Evolutionary conservation across 2,113 vertebrate genomes (phyloP).

Genomic region (Forbesichthys papilliferus): DNA sequence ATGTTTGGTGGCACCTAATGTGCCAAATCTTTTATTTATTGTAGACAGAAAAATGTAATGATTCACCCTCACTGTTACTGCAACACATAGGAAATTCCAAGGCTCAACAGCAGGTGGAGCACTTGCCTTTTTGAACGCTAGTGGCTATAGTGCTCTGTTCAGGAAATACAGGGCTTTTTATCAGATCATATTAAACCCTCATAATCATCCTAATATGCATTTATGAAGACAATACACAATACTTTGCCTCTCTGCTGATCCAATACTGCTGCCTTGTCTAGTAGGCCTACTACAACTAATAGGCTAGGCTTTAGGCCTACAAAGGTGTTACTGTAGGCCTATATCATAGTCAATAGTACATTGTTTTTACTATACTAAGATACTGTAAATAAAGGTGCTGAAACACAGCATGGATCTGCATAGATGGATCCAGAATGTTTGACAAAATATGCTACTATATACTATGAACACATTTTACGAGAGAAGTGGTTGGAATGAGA

Average conservation of each 20-base stretch:
- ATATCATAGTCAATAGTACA: too few species aligned
- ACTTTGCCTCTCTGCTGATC: conserved; percentile 23
- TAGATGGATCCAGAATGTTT: too few species aligned
- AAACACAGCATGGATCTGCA: too few species aligned
- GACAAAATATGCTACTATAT: too few species aligned
- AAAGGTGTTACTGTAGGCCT: too few species aligned
- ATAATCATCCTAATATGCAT: conserved; percentile 52
- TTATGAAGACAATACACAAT: conserved; percentile 54
- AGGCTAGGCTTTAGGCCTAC: neutral
- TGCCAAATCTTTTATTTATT: too few species aligned
- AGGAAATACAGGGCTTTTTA: conserved; percentile 45
- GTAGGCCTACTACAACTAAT: conserved; percentile 33
- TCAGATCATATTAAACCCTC: conserved; percentile 61
- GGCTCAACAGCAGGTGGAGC: conserved; percentile 58
- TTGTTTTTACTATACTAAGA: too few species aligned
- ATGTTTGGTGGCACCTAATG: too few species aligned
- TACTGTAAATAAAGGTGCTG: too few species aligned
- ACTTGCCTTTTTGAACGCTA: conserved; percentile 30
- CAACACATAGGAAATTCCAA: neutral
- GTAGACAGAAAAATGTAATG: neutral
- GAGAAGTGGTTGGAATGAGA: too few species aligned
- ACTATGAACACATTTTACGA: too few species aligned
- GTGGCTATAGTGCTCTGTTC: conserved; percentile 16
- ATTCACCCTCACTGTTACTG: neutral
- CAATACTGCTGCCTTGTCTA: conserved; percentile 13